Percentiles rank a stretch among this genome's conserved stretches.
These are phyloP conservation scores for Cyrtodaria siliqua DNA, from an alignment of 2,888 invertebrate genomes.

Conservation along the genomic window DNA sequence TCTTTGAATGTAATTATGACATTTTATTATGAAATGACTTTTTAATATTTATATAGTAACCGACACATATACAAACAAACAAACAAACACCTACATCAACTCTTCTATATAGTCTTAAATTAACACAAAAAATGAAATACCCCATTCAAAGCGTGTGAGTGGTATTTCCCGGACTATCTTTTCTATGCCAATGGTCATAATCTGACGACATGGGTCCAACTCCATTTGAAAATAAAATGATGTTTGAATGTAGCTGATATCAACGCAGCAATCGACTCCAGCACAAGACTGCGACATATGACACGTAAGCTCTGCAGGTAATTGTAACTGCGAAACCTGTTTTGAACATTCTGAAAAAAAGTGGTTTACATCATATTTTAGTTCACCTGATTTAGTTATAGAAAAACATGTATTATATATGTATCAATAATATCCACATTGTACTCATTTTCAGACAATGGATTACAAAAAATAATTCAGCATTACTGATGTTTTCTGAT, in stretches of 20 bases:
- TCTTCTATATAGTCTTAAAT: background rate
- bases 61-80: too few relatives aligned
- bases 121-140: constrained; percentile 31
- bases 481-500: too few relatives aligned
- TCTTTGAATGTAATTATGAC: too few relatives aligned
- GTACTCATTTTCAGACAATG: too few relatives aligned
- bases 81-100: too few relatives aligned
- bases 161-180: constrained; percentile 40
- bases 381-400: too few relatives aligned
- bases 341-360: constrained; percentile 21
- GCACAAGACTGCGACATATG: constrained; percentile 61
- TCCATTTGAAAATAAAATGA: constrained; percentile 45
- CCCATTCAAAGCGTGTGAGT: constrained; percentile 62
- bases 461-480: too few relatives aligned
- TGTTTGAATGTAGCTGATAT: constrained; percentile 35
- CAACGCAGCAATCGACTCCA: constrained; percentile 60
- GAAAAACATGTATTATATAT: too few relatives aligned
- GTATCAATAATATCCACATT: too few relatives aligned
- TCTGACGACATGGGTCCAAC: constrained; percentile 57
- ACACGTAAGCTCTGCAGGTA: constrained; percentile 34
- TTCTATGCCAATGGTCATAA: constrained; percentile 57
- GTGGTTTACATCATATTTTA: too few relatives aligned
- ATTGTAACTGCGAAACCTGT: background rate
- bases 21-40: too few relatives aligned
- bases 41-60: too few relatives aligned